Evolutionary conservation across 1,140 invertebrate genomes (phyloP), one percentile per base, ranked within the genome.

Genomic region (Hydropsyche tenuis): DNA sequence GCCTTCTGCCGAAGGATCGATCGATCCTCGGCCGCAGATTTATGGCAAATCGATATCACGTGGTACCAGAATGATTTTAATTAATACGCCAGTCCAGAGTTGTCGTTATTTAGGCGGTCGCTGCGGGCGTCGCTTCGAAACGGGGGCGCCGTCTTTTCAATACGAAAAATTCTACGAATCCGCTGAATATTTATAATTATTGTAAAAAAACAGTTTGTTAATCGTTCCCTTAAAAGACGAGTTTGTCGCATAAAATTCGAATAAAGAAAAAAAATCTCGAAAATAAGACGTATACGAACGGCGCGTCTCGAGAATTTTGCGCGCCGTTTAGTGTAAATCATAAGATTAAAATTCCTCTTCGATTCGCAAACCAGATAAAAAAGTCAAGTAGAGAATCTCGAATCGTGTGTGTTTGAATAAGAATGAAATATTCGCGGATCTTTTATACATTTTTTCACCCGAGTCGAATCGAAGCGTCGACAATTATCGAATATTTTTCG

Each of bases 1-100:
- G 46, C 42, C 1, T 27, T 14, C 64, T 3, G 18, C n/a, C 1
- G 48, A 42, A n/a, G 37, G 45, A 69, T 69, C 45, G 66, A 69
- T 69, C 66, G 20, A 27, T 18, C 27, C 66, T 46, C 25, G 42
- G 66, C 45, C 42, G 42, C 20, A 70, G 22, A 70, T 70, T 70
- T 70, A 70, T 70, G 68, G 68, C 37, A 45, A 70, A 70, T 70
- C 68, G 68, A 70, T 70, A 48, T 70, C 18, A 46, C 46, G 46
- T 70, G 30, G 7, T 23, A 12, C 37, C 23, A 30, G 20, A n/a
- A 25, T 16, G 4, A 37, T 70, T 70, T 70, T 70, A 70, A 70
- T 70, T 70, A 70, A 70, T 68, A 42, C 63, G 53, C 14, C 30
- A 16, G 16, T 43, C 63, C 56, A 18, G 9, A 18, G 48, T 18